Percentiles rank a stretch among this genome's conserved stretches.
Conservation (phyloP, 2,888 invertebrate genomes). For the Eurois occulta region DNA sequence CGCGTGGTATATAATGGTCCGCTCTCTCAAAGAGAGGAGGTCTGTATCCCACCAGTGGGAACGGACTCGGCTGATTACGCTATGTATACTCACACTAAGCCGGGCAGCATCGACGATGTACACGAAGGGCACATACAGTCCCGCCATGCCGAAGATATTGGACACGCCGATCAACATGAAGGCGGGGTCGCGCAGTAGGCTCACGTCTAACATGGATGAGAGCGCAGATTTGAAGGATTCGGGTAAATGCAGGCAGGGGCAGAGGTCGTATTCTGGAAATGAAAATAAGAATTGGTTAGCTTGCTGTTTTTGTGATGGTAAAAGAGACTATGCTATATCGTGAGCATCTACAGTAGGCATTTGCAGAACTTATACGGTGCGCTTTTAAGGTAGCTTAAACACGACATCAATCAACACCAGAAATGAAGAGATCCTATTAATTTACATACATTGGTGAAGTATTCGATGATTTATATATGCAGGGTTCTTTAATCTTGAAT, state of each 20-base stretch:
- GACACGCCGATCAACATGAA: constrained; percentile 98
- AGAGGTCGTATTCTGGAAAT: constrained; percentile 93
- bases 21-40: background rate
- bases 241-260: constrained; percentile 94
- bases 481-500: background rate
- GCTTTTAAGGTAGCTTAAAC: background rate
- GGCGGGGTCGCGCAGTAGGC: constrained; percentile 96
- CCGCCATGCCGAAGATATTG: constrained; percentile 99
- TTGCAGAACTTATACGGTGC: background rate
- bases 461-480: background rate
- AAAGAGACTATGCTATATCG: background rate
- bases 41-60: background rate
- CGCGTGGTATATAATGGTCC: background rate
- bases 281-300: background rate
- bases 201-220: constrained; percentile 97
- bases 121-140: constrained; percentile 98
- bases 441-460: background rate
- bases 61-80: background rate
- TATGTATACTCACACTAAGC: constrained; percentile 90
- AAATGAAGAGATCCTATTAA: background rate
- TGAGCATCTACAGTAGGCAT: background rate
- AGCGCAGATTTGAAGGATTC: constrained; percentile 95
- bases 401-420: background rate
- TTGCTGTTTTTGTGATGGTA: background rate
- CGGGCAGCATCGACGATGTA: constrained; percentile 96